These are phyloP conservation scores for Heterotis niloticus DNA, from an alignment of 2,113 vertebrate species.

Conservation along the genomic window DNA sequence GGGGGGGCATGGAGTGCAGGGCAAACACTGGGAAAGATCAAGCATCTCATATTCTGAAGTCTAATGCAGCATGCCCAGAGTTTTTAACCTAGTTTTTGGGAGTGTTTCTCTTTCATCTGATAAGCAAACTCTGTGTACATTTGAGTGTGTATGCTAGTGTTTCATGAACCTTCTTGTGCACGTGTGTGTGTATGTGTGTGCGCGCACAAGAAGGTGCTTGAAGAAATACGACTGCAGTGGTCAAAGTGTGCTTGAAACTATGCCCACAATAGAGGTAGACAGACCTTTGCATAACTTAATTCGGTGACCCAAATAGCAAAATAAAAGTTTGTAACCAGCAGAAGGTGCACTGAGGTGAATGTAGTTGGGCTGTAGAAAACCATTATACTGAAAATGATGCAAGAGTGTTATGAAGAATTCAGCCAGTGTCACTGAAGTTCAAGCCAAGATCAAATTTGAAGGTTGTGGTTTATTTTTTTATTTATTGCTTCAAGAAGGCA, in stretches of 20 bases:
- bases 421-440: background rate
- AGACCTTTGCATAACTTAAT: slow-evolving; percentile 14
- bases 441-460: background rate
- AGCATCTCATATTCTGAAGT: slow-evolving; percentile 3
- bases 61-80: background rate
- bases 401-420: too few relatives aligned
- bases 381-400: background rate
- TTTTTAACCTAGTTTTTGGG: slow-evolving; percentile 12
- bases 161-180: background rate
- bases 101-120: slow-evolving; percentile 20
- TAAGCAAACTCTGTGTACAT: background rate
- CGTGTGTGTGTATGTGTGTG: background rate
- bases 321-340: background rate
- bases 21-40: slow-evolving; percentile 2
- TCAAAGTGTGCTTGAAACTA: slow-evolving; percentile 12
- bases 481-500: too few relatives aligned
- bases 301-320: slow-evolving; percentile 14
- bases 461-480: background rate
- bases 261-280: slow-evolving; percentile 6
- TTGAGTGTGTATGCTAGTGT: background rate
- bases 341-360: background rate
- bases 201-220: background rate
- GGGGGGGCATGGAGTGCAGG: background rate
- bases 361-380: background rate
- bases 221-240: background rate